Percentiles rank a stretch among this genome's conserved stretches.
Evolutionary conservation across 2,888 invertebrate species (phyloP).

Genomic region (Philonicus albiceps): DNA sequence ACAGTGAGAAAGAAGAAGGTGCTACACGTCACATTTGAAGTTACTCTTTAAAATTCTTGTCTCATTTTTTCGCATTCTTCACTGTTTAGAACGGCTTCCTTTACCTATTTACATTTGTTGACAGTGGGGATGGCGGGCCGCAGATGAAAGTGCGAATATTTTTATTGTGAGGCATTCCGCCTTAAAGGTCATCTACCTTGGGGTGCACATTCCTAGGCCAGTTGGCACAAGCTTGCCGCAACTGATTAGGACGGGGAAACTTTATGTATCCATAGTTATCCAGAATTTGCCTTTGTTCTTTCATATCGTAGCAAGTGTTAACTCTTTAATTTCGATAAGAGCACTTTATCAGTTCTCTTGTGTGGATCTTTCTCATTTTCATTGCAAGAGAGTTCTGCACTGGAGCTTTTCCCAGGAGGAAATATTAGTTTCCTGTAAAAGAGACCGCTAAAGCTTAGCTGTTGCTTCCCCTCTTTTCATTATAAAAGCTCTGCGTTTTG

Average conservation of each 20-base stretch:
- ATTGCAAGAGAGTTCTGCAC: not conserved
- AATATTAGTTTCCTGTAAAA: not conserved
- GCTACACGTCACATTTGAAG: not conserved
- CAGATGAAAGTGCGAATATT: not conserved
- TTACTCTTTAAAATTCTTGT: not conserved
- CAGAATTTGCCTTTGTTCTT: not conserved
- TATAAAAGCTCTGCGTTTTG: not conserved
- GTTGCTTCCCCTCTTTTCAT: not conserved
- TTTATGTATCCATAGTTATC: not conserved
- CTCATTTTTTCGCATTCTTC: not conserved
- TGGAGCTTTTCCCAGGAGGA: not conserved
- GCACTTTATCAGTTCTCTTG: not conserved
- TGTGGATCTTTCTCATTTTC: not conserved
- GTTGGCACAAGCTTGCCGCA: not conserved
- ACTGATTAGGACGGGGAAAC: not conserved
- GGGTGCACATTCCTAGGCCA: conserved; percentile 5
- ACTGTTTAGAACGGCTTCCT: not conserved
- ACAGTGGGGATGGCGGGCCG: not conserved
- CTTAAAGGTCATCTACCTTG: not conserved
- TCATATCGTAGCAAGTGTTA: not conserved
- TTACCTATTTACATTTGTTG: not conserved
- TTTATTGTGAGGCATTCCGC: not conserved
- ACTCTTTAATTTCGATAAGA: not conserved
- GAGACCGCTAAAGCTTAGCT: not conserved
- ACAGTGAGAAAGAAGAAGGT: not conserved